These are phyloP conservation scores for Dasysyrphus tricinctus DNA, from an alignment of 2,888 invertebrate species.

Conservation along the genomic window DNA sequence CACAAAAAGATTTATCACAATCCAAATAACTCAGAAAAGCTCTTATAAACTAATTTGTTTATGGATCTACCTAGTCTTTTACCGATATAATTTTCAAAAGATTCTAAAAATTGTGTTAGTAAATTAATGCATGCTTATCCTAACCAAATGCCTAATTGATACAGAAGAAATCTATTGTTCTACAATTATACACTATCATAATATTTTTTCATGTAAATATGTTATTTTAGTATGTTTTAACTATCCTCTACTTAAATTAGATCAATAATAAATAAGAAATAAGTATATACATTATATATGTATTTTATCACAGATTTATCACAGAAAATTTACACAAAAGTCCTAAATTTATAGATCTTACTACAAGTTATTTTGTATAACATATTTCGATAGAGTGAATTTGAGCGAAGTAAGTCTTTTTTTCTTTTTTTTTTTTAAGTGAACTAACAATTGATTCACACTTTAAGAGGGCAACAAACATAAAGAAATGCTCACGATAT, in stretches of 20 bases:
- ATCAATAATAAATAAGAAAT: slow-evolving; percentile 15
- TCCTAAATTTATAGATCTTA: slow-evolving; percentile 12
- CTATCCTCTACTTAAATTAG: slow-evolving; percentile 28
- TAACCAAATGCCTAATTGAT: background rate
- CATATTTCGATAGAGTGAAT: slow-evolving; percentile 7
- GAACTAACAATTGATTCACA: slow-evolving; percentile 34
- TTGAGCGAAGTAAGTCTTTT: slow-evolving; percentile 10
- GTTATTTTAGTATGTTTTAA: slow-evolving; percentile 2
- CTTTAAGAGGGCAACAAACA: slow-evolving; percentile 16
- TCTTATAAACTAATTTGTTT: background rate
- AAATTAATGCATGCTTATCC: background rate
- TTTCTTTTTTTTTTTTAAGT: slow-evolving; percentile 23
- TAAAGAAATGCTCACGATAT: slow-evolving; percentile 35
- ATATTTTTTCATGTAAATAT: background rate
- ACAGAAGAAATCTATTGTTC: background rate
- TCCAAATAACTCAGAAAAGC: background rate
- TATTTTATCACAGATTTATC: slow-evolving; percentile 64
- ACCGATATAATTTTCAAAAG: background rate
- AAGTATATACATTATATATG: slow-evolving; percentile 31
- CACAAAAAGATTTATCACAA: background rate
- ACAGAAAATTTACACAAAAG: slow-evolving; percentile 59
- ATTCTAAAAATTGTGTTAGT: slow-evolving; percentile 5
- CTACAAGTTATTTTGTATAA: slow-evolving; percentile 11
- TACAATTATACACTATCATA: slow-evolving; percentile 10
- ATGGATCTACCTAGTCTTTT: background rate